A percentile compares a stretch with the other conserved stretches of the same genome.
Conservation (phyloP, 2,797 vertebrate species). For the Mormyrus hasselquistii region DNA sequence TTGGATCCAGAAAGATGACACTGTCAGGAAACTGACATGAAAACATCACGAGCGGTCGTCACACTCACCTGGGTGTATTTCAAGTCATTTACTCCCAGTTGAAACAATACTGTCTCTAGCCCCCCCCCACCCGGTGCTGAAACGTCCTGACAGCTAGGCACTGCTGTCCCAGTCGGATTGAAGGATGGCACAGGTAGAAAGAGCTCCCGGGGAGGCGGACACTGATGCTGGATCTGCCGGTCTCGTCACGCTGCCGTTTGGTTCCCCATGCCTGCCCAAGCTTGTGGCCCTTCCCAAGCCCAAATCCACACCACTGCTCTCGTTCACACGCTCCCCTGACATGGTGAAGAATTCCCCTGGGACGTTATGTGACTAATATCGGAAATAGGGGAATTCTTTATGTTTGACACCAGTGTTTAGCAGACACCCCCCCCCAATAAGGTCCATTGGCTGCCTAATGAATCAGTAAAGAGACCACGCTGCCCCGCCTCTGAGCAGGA, state of each 20-base stretch:
- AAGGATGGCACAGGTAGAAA: not conserved
- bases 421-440: conserved; percentile 25
- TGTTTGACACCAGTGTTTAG: conserved; percentile 42
- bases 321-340: conserved; percentile 47
- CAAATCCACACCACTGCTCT: conserved; percentile 38
- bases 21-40: conserved; percentile 58
- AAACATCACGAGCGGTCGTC: conserved; percentile 52
- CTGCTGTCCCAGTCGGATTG: not conserved
- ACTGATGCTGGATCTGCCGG: not conserved
- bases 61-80: conserved; percentile 55
- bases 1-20: conserved; percentile 52
- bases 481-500: conserved; percentile 14
- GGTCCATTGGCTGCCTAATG: conserved; percentile 25
- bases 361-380: conserved; percentile 47
- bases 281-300: conserved; percentile 24
- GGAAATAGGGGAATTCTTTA: conserved; percentile 47
- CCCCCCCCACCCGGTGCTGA: not conserved
- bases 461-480: conserved; percentile 18
- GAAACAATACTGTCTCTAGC: conserved; percentile 45
- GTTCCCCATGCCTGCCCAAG: conserved; percentile 35
- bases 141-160: conserved; percentile 2
- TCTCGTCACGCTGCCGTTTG: not conserved
- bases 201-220: not conserved
- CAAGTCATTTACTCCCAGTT: conserved; percentile 58
- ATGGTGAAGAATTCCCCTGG: conserved; percentile 43